These are phyloP conservation scores for Podotricha telesiphe DNA, from an alignment of 2,888 invertebrate genomes.

Conservation along the genomic window DNA sequence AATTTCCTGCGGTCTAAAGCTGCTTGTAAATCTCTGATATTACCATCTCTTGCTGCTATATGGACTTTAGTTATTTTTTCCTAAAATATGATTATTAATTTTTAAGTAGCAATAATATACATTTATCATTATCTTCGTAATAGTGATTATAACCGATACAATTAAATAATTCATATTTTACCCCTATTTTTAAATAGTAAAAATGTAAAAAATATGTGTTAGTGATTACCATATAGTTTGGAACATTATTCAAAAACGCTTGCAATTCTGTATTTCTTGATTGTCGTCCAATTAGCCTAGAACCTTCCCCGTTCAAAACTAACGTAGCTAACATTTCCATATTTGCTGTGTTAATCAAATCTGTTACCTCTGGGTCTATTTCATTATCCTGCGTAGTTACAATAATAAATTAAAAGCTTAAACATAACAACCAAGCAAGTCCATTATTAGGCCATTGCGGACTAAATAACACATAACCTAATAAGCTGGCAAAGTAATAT, in stretches of 20 bases:
- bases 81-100: constrained; percentile 73
- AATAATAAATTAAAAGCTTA: not conserved
- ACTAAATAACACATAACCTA: constrained; percentile 66
- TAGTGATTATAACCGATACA: too few species aligned
- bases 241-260: constrained; percentile 93
- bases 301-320: constrained; percentile 94
- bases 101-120: too few species aligned
- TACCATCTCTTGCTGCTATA: constrained; percentile 92
- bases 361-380: constrained; percentile 86
- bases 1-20: constrained; percentile 95
- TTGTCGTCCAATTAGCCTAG: constrained; percentile 87
- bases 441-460: constrained; percentile 59
- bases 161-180: not conserved
- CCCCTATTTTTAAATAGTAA: not conserved
- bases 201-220: not conserved
- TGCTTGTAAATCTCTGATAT: constrained; percentile 91
- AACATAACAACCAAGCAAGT: not conserved
- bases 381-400: constrained; percentile 66
- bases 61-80: constrained; percentile 95
- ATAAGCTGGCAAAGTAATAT: constrained; percentile 80
- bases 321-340: constrained; percentile 95
- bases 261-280: constrained; percentile 91
- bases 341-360: constrained; percentile 88
- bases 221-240: constrained; percentile 90
- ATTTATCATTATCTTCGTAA: too few species aligned